Conservation (phyloP, 2,113 vertebrate species). For the Plestiodon gilberti region DNA sequence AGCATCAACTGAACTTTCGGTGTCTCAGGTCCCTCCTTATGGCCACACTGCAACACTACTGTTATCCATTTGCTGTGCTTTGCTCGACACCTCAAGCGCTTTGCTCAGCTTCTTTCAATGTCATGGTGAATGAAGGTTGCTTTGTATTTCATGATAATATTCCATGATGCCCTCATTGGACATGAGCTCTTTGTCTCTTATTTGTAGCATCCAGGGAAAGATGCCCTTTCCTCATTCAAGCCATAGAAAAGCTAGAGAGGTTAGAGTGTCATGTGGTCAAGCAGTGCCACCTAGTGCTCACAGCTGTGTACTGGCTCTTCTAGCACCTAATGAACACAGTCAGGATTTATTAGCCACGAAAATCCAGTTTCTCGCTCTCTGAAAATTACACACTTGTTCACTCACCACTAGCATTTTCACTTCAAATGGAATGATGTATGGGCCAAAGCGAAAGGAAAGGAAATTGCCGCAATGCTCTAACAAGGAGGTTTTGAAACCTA, state of each 20-base stretch:
- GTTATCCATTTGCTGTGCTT: conserved; percentile 10
- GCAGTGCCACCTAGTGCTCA: conserved; percentile 69
- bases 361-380: background rate
- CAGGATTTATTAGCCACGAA: background rate
- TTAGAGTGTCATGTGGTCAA: conserved; percentile 20
- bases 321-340: background rate
- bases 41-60: conserved; percentile 21
- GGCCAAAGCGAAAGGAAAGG: background rate
- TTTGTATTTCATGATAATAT: conserved; percentile 64
- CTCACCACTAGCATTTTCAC: conserved; percentile 24
- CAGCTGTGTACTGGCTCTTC: conserved; percentile 44
- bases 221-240: conserved; percentile 48
- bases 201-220: conserved; percentile 43
- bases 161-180: conserved; percentile 60
- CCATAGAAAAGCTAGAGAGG: background rate
- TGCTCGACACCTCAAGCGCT: conserved; percentile 32
- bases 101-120: conserved; percentile 40
- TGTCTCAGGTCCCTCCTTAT: conserved; percentile 25
- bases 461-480: background rate
- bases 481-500: background rate
- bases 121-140: conserved; percentile 38
- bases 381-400: background rate
- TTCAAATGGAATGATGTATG: background rate
- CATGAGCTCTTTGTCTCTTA: conserved; percentile 44
- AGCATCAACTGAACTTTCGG: conserved; percentile 10